Evolutionary conservation across 2,113 vertebrate species (phyloP).

Genomic region (Brachypteracias leptosomus): DNA sequence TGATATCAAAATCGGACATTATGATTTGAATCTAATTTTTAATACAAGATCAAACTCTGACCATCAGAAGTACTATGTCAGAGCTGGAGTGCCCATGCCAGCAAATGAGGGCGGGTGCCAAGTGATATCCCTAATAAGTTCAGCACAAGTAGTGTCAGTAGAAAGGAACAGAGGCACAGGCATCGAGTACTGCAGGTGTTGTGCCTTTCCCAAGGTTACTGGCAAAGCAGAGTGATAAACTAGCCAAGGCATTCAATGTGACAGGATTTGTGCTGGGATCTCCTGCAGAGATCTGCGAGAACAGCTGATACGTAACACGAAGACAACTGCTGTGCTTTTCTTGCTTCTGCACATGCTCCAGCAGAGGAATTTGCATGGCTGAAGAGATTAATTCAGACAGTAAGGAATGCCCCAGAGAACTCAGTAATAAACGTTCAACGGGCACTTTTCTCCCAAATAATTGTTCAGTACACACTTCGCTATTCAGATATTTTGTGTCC

Average conservation of each 20-base stretch:
- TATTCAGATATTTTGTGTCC: neutral
- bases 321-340: constrained; percentile 22
- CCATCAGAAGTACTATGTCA: neutral
- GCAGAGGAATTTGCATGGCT: neutral
- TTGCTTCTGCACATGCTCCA: neutral
- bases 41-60: neutral
- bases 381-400: constrained; percentile 5
- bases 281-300: constrained; percentile 11
- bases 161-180: neutral
- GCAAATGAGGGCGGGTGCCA: neutral
- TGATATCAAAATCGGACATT: rapidly evolving
- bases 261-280: neutral
- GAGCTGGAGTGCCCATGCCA: neutral
- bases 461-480: neutral
- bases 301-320: neutral
- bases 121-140: neutral
- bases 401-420: neutral
- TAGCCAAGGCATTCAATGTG: neutral
- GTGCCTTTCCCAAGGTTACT: neutral
- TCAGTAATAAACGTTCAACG: neutral
- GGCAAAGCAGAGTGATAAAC: neutral
- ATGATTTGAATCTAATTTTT: neutral
- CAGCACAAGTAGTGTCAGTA: neutral
- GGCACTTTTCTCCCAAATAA: neutral
- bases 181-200: neutral